phyloP scores from a whole-genome alignment of 2,797 vertebrate genomes.

The Paedocypris micromegethes region DNA sequence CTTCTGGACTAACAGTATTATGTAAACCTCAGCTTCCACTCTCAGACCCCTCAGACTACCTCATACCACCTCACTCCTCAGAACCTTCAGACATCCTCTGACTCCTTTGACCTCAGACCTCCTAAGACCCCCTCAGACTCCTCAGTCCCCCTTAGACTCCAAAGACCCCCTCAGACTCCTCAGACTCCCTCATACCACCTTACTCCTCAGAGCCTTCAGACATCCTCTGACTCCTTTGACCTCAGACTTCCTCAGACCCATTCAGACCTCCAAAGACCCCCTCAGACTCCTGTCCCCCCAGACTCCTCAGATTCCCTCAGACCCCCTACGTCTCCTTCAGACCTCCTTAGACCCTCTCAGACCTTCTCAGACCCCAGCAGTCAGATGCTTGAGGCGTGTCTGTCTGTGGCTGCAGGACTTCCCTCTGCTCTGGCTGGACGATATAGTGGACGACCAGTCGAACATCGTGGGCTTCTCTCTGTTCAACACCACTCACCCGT shows the following conservation, averaged over 20 bases:
- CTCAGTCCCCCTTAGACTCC: not conserved
- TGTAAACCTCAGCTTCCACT: conserved; percentile 1
- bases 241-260: too few relatives aligned
- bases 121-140: too few relatives aligned
- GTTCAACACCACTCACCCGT: conserved; percentile 78
- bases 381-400: not conserved
- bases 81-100: not conserved
- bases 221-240: too few relatives aligned
- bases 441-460: conserved; percentile 81
- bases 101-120: too few relatives aligned
- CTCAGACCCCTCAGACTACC: conserved; percentile 1
- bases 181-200: not conserved
- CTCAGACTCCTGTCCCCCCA: not conserved
- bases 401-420: conserved; percentile 72
- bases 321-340: conserved; percentile 3
- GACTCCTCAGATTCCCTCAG: not conserved
- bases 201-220: conserved; percentile 8
- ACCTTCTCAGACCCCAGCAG: not conserved
- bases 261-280: too few relatives aligned
- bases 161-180: not conserved
- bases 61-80: not conserved
- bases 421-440: conserved; percentile 80
- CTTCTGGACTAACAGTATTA: conserved; percentile 32
- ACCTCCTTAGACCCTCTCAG: not conserved
- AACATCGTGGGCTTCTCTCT: conserved; percentile 91